These are phyloP conservation scores for Molorchus minor DNA, from an alignment of 2,888 invertebrate genomes.

Conservation along the genomic window DNA sequence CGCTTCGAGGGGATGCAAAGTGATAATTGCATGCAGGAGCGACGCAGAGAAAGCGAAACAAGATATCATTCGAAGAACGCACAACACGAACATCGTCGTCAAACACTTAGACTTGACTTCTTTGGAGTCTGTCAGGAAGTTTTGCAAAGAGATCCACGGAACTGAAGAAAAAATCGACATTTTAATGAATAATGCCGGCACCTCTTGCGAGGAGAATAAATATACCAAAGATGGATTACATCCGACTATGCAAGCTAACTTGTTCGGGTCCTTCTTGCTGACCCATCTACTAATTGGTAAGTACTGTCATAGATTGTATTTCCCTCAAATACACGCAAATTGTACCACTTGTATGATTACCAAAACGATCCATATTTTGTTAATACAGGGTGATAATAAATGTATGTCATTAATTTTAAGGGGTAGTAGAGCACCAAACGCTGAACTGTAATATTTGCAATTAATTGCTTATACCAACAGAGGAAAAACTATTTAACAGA, in stretches of 20 bases:
- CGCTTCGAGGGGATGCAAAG: constrained; percentile 62
- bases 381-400: too few species aligned
- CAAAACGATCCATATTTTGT: too few species aligned
- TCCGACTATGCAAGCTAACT: constrained; percentile 72
- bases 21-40: constrained; percentile 65
- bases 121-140: constrained; percentile 66
- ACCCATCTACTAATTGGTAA: constrained; percentile 69
- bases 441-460: too few species aligned
- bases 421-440: too few species aligned
- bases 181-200: constrained; percentile 71
- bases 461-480: too few species aligned
- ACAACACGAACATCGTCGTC: constrained; percentile 52
- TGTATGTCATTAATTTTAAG: too few species aligned
- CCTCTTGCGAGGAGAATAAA: constrained; percentile 61
- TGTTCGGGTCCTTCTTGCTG: constrained; percentile 75
- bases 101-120: constrained; percentile 66
- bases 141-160: constrained; percentile 68
- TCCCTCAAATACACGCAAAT: not conserved
- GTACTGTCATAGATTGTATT: not conserved
- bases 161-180: constrained; percentile 67
- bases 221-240: constrained; percentile 71
- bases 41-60: constrained; percentile 43
- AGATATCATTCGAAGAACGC: constrained; percentile 49
- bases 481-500: too few species aligned
- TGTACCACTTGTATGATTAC: too few species aligned